These are phyloP conservation scores for Drosophila helvetica DNA, from an alignment of 2,888 invertebrate genomes.

Conservation along the genomic window DNA sequence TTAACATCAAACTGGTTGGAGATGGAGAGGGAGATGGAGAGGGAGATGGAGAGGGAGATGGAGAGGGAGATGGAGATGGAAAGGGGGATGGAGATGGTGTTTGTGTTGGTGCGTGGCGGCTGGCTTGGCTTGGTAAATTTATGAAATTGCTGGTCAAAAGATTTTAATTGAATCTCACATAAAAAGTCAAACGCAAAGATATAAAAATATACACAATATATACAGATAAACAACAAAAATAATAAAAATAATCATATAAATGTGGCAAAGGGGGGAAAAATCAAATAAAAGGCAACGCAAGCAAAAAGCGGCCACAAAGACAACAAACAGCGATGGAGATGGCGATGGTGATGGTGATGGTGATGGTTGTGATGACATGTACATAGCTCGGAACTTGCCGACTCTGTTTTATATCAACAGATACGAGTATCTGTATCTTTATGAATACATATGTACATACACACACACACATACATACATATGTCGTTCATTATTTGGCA, in stretches of 20 bases:
- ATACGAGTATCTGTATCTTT: constrained; percentile 4
- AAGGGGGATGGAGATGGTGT: too few species aligned
- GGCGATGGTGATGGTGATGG: constrained; percentile 38
- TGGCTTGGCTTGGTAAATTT: constrained; percentile 38
- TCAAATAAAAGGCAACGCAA: constrained; percentile 55
- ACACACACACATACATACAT: constrained; percentile 1
- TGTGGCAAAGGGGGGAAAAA: constrained; percentile 37
- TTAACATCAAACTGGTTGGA: constrained; percentile 72
- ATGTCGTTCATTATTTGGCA: constrained; percentile 25
- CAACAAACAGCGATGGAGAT: constrained; percentile 11
- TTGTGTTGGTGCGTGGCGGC: neutral
- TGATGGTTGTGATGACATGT: constrained; percentile 52
- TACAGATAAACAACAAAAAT: constrained; percentile 17
- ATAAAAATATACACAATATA: neutral
- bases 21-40: neutral
- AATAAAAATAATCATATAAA: constrained; percentile 1
- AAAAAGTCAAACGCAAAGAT: constrained; percentile 50
- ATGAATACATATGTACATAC: neutral
- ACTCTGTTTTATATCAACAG: constrained; percentile 7
- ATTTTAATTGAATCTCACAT: constrained; percentile 67
- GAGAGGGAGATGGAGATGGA: too few species aligned
- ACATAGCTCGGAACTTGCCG: constrained; percentile 31
- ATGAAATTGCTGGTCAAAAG: constrained; percentile 61
- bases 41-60: constrained; percentile 14
- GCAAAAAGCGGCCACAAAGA: constrained; percentile 51